A percentile compares a stretch with the other conserved stretches of the same genome.
Conservation (phyloP, 2,888 invertebrate genomes). For the Chalcis sispes region DNA sequence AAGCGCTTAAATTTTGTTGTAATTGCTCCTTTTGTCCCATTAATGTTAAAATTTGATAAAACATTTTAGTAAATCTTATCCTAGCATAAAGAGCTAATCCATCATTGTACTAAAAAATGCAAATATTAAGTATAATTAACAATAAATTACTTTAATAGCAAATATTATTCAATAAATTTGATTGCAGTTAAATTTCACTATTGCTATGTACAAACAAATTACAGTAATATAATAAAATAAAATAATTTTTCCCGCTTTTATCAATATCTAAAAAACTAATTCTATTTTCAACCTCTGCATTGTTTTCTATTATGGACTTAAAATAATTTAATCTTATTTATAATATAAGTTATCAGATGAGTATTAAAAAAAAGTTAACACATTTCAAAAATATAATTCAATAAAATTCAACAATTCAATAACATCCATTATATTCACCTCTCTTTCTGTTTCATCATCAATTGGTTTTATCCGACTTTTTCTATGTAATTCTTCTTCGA, state of each 20-base stretch:
- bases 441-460: conserved; percentile 74
- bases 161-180: not conserved
- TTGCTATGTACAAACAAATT: too few species aligned
- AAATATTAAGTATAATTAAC: conserved; percentile 43
- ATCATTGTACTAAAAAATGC: conserved; percentile 78
- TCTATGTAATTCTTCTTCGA: conserved; percentile 92
- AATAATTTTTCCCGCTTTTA: too few species aligned
- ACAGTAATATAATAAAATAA: too few species aligned
- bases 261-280: too few species aligned
- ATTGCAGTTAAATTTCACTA: too few species aligned
- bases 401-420: too few species aligned
- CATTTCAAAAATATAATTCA: conserved; percentile 6
- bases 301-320: too few species aligned
- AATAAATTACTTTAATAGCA: too few species aligned
- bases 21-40: conserved; percentile 83
- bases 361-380: too few species aligned
- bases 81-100: conserved; percentile 85
- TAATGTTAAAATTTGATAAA: conserved; percentile 87
- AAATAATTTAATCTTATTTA: too few species aligned
- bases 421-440: conserved; percentile 72
- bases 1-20: conserved; percentile 83
- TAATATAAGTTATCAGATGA: too few species aligned
- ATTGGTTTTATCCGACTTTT: conserved; percentile 80
- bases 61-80: conserved; percentile 90
- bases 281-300: not conserved